Percentiles rank a stretch among this genome's conserved stretches.
phyloP scores from a whole-genome alignment of 2,797 vertebrate species.

The Siniperca undulata region DNA sequence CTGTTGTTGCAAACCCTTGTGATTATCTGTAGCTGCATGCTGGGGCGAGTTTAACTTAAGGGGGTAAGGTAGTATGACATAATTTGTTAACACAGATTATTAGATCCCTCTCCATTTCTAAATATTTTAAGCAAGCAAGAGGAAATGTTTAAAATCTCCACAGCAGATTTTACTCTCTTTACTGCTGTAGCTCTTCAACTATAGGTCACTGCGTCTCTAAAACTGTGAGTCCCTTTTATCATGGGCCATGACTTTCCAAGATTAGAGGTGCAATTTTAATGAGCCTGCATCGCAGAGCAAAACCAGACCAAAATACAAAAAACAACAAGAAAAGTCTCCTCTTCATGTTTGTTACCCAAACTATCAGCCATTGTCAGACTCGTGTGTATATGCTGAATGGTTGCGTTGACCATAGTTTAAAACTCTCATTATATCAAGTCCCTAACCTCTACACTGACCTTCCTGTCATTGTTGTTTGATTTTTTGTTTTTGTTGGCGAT shows the following conservation, averaged over 20 bases:
- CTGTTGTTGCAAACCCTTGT: conserved; percentile 25
- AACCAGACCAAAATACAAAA: conserved; percentile 8
- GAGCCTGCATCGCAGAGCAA: conserved; percentile 10
- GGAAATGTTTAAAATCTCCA: conserved; percentile 18
- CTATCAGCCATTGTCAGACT: conserved; percentile 23
- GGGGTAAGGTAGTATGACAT: conserved; percentile 24
- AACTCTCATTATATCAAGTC: conserved; percentile 17
- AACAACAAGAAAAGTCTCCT: conserved; percentile 7
- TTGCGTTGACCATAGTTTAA: conserved; percentile 10
- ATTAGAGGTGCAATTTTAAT: conserved; percentile 47
- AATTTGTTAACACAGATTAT: conserved; percentile 37
- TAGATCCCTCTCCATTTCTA: conserved; percentile 10
- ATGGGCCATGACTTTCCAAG: neutral
- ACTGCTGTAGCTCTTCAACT: conserved; percentile 23
- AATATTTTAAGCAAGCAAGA: conserved; percentile 16
- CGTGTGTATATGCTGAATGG: neutral
- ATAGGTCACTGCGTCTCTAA: conserved; percentile 19
- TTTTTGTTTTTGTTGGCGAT: conserved; percentile 18
- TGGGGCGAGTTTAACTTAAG: conserved; percentile 25
- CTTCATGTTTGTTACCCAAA: neutral
- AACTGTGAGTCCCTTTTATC: conserved; percentile 12
- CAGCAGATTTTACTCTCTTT: conserved; percentile 15
- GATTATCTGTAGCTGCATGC: conserved; percentile 34
- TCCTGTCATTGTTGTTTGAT: conserved; percentile 19
- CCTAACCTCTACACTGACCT: conserved; percentile 17